A percentile compares a stretch with the other conserved stretches of the same genome.
Evolutionary conservation across 2,797 vertebrate species (phyloP).

Genomic region (Sphenodon punctatus): DNA sequence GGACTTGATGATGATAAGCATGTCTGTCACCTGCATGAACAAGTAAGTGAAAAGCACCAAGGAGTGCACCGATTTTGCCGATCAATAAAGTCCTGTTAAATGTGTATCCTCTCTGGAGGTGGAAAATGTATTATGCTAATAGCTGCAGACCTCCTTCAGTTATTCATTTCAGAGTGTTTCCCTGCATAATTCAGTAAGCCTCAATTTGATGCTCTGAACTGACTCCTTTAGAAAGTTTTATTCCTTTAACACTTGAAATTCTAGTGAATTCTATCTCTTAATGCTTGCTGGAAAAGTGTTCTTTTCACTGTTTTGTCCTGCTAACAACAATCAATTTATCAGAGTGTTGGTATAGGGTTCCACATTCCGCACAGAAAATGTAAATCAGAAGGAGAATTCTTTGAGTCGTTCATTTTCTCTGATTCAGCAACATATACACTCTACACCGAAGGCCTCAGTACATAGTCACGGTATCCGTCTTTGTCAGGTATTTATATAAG

Average conservation of each 20-base stretch:
- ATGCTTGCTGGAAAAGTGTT: background rate
- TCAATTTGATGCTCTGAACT: background rate
- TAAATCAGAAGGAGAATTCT: background rate
- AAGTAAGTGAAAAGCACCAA: background rate
- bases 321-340: background rate
- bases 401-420: background rate
- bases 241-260: background rate
- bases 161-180: conserved; percentile 18
- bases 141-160: background rate
- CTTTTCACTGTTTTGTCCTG: background rate
- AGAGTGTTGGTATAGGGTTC: background rate
- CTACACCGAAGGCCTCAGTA: background rate
- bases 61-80: background rate
- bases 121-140: conserved; percentile 8
- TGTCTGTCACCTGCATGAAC: background rate
- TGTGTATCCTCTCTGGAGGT: background rate
- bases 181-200: conserved; percentile 6
- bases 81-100: background rate
- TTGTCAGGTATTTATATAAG: background rate
- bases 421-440: background rate
- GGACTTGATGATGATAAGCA: background rate
- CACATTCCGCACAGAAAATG: background rate
- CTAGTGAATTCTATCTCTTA: background rate
- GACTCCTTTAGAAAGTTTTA: background rate
- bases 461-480: accelerated